A percentile compares a stretch with the other conserved stretches of the same genome.
Evolutionary conservation across 2,797 vertebrate genomes (phyloP).

Genomic region (Sciaenops ocellatus): DNA sequence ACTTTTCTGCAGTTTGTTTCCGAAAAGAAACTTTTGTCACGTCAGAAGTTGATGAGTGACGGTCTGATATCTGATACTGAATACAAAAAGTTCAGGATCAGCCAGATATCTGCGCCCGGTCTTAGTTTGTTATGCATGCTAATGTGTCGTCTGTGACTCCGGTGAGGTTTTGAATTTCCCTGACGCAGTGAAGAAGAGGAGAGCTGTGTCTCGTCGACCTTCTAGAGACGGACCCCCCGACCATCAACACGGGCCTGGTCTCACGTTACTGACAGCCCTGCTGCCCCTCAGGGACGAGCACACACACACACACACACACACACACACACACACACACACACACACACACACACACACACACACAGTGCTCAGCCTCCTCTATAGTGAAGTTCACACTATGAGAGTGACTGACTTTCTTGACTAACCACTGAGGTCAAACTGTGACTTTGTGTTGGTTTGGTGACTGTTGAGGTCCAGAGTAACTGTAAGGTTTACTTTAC

Average conservation of each 20-base stretch:
- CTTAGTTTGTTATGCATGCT: neutral
- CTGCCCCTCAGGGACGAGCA: neutral
- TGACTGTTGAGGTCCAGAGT: neutral
- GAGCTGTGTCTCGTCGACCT: neutral
- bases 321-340: constrained; percentile 4
- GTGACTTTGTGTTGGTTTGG: neutral
- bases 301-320: constrained; percentile 9
- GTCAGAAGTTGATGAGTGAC: neutral
- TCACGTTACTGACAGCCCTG: constrained; percentile 12
- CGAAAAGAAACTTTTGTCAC: neutral
- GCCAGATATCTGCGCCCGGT: neutral
- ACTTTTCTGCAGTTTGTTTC: neutral
- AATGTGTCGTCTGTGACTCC: neutral
- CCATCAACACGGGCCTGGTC: neutral
- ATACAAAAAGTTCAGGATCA: neutral
- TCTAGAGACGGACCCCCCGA: neutral
- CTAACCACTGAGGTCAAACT: neutral
- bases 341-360: constrained; percentile 1
- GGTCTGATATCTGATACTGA: neutral
- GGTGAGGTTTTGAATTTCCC: constrained; percentile 15
- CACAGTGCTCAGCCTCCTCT: neutral
- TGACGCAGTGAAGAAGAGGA: constrained; percentile 18
- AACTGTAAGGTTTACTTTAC: too few species aligned
- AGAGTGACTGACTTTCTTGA: neutral
- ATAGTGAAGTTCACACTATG: neutral